A percentile compares a stretch with the other conserved stretches of the same genome.
phyloP scores from a whole-genome alignment of 2,888 invertebrate species.

The Tinea trinotella region DNA sequence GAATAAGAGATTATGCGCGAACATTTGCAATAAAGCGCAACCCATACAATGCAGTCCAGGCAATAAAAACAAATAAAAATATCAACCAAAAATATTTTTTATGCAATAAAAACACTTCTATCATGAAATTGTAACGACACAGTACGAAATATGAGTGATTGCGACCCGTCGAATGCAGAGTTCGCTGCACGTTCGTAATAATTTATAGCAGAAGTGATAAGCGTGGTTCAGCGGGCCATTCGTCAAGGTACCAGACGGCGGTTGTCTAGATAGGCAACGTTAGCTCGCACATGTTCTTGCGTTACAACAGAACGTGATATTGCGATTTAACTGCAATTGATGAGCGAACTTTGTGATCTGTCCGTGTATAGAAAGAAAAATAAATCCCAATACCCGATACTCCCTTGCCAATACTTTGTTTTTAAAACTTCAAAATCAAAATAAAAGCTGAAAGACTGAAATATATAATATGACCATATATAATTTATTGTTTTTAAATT shows the following conservation, averaged over 20 bases:
- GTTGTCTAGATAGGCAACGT: background rate
- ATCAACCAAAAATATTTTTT: background rate
- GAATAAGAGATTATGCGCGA: too few species aligned
- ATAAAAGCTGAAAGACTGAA: too few species aligned
- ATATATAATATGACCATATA: too few species aligned
- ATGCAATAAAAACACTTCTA: constrained; percentile 1
- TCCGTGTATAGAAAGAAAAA: background rate
- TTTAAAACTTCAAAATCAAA: too few species aligned
- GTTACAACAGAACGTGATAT: background rate
- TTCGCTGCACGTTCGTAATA: background rate
- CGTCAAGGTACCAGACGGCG: constrained; percentile 18
- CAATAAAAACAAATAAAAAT: background rate
- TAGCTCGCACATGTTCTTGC: background rate
- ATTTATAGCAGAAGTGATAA: constrained; percentile 14
- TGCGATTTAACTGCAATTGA: background rate
- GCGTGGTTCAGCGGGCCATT: constrained; percentile 15
- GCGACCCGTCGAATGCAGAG: constrained; percentile 16
- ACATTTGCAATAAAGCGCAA: too few species aligned
- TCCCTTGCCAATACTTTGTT: too few species aligned
- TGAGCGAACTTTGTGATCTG: background rate
- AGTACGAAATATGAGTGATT: constrained; percentile 5
- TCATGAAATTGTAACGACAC: constrained; percentile 9
- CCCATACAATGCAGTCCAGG: too few species aligned
- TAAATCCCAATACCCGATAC: too few species aligned
- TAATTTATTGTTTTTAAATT: too few species aligned